Evolutionary conservation across 2,888 invertebrate species (phyloP).

Genomic region (Hoplodrina ambigua): DNA sequence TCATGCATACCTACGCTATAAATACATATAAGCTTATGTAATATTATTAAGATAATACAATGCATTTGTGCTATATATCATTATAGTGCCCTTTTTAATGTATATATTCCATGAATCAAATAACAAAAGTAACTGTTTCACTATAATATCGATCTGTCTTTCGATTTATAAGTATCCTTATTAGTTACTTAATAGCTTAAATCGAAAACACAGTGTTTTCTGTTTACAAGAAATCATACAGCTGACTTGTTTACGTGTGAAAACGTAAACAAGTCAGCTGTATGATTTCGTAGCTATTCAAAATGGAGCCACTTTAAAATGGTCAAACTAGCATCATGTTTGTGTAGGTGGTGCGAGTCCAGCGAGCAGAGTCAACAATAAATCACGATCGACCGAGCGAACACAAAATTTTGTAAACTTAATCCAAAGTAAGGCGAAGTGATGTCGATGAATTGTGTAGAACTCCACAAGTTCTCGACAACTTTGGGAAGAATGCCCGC

Average conservation of each 20-base stretch:
- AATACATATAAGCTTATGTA: no score
- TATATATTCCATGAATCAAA: constrained; percentile 8
- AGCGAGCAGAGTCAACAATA: constrained; percentile 65
- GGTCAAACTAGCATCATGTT: constrained; percentile 49
- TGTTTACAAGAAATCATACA: background rate
- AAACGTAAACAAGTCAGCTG: no score
- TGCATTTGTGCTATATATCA: no score
- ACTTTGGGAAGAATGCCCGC: constrained; percentile 73
- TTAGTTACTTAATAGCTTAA: constrained; percentile 8
- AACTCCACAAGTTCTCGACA: constrained; percentile 75
- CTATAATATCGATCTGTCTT: background rate
- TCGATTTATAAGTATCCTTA: background rate
- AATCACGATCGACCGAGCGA: constrained; percentile 71
- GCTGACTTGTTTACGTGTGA: constrained; percentile 10
- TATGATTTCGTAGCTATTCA: constrained; percentile 1
- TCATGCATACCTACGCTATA: no score
- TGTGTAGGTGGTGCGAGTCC: constrained; percentile 56
- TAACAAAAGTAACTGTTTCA: background rate
- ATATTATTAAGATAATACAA: no score
- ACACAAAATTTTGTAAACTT: constrained; percentile 78
- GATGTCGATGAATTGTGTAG: constrained; percentile 76
- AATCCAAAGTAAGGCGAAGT: constrained; percentile 74
- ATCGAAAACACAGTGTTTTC: no score
- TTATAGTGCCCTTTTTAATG: no score
- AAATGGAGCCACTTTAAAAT: constrained; percentile 32